phyloP scores from a whole-genome alignment of 1,140 invertebrate genomes.

The Pogonognathellus flavescens region DNA sequence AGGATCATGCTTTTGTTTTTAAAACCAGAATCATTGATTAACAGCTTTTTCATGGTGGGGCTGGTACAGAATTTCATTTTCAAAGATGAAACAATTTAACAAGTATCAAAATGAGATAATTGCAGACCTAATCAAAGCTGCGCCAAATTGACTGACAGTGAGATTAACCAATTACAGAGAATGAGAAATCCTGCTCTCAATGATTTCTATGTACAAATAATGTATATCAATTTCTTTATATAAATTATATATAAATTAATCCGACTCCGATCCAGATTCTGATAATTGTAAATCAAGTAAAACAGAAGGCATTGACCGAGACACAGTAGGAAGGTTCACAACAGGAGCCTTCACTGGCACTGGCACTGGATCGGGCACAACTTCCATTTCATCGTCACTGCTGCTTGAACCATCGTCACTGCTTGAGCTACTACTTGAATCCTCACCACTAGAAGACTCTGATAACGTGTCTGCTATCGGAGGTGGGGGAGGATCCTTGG shows the following conservation, averaged over 20 bases:
- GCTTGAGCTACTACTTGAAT: slow-evolving; percentile 69
- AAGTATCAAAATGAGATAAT: not conserved
- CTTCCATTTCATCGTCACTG: slow-evolving; percentile 66
- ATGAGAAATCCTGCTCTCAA: slow-evolving; percentile 1
- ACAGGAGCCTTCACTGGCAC: slow-evolving; percentile 44
- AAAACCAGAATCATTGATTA: too few species aligned
- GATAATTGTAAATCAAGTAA: slow-evolving; percentile 82
- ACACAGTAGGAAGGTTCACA: not conserved
- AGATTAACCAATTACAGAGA: not conserved
- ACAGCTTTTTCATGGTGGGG: too few species aligned
- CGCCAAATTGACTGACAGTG: not conserved
- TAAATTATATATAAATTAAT: slow-evolving; percentile 68
- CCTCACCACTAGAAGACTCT: slow-evolving; percentile 68
- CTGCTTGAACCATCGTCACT: slow-evolving; percentile 71
- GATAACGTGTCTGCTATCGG: slow-evolving; percentile 67
- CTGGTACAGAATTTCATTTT: too few species aligned
- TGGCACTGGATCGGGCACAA: slow-evolving; percentile 46
- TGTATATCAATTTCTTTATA: not conserved
- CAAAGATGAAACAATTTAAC: not conserved
- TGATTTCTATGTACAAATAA: not conserved
- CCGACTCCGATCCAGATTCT: slow-evolving; percentile 79
- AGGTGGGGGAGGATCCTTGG: slow-evolving; percentile 29
- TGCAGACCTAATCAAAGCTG: not conserved
- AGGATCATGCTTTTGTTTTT: too few species aligned
- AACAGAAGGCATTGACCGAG: slow-evolving; percentile 55